Percentiles rank a stretch among this genome's conserved stretches.
These are phyloP conservation scores for Phrynosoma platyrhinos DNA, from an alignment of 2,113 vertebrate species.

Conservation along the genomic window DNA sequence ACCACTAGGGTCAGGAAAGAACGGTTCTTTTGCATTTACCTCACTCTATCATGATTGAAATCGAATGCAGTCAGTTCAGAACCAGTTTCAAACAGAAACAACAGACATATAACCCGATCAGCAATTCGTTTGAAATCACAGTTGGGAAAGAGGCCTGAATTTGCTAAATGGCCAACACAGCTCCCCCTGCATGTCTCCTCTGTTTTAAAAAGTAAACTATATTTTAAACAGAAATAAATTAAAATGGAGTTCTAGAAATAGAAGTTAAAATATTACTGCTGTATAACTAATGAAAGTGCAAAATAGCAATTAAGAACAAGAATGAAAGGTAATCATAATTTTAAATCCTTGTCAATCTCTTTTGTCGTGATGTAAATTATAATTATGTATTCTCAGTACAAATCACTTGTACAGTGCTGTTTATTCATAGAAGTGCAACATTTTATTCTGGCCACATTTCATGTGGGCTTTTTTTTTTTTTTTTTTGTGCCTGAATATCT, in stretches of 20 bases:
- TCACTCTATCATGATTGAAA: too few species aligned
- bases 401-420: constrained; percentile 52
- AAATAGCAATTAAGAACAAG: background rate
- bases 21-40: too few species aligned
- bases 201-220: background rate
- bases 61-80: too few species aligned
- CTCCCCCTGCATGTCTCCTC: too few species aligned
- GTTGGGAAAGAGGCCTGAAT: too few species aligned
- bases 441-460: constrained; percentile 49
- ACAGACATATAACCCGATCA: too few species aligned
- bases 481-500: constrained; percentile 47
- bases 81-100: too few species aligned
- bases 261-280: background rate
- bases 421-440: constrained; percentile 31
- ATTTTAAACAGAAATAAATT: too few species aligned
- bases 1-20: too few species aligned
- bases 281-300: background rate
- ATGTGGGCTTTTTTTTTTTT: background rate
- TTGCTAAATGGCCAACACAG: too few species aligned
- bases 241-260: background rate
- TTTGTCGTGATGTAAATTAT: background rate
- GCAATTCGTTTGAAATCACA: too few species aligned
- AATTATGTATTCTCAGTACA: constrained; percentile 29
- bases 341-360: background rate
- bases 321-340: background rate